Evolutionary conservation across 2,797 vertebrate species (phyloP), one percentile per base, ranked within the genome.

Genomic region (Phrynocephalus forsythii): DNA sequence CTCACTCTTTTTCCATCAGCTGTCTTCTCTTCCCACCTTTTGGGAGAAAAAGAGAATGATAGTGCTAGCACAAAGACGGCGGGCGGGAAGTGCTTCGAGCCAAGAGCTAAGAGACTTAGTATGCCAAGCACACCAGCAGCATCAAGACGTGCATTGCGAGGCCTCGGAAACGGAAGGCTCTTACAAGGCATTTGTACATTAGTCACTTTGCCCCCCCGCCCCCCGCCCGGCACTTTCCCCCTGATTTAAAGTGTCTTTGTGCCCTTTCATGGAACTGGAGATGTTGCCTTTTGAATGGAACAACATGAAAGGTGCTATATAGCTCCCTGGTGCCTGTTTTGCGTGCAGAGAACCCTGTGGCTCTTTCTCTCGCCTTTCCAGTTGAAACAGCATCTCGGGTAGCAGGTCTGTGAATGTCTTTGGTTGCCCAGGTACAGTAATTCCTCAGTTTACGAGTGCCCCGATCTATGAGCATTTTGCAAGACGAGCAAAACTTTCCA

Each of bases 1-100:
- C 73, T 87, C 67, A 67, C 75, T 67, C 76, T 86, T 10, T 66
- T 86, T 85, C 82, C 81, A 67, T 33, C 83, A 18, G 38, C 78
- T 75, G 73, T 85, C 50, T 90, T 0, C 26, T 18, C 67, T 26
- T 28, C 44, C 52, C 72, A 72, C 2, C 75, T 86, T 90, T 83
- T 33, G n/a, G 78, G 63, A 28, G 52, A 20, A 28, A 52, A 28
- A 30, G 77, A 24, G 15, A n/a, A 60, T 85, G 48, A 90, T 78
- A 85, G 73, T 48, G 38, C 13, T 28, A 82, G 80, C 2, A 6
- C 28, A 38, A 52, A 86, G 33, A 80, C 69, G 60, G 78, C 78
- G 48, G 81, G 88, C 63, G 67, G 78, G 44, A 68, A 80, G 30
- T 30, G 82, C 63, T 78, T 3, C 63, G 5, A 77, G 82, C 82